These are phyloP conservation scores for Oriolus oriolus DNA, from an alignment of 2,113 vertebrate species.

Conservation along the genomic window DNA sequence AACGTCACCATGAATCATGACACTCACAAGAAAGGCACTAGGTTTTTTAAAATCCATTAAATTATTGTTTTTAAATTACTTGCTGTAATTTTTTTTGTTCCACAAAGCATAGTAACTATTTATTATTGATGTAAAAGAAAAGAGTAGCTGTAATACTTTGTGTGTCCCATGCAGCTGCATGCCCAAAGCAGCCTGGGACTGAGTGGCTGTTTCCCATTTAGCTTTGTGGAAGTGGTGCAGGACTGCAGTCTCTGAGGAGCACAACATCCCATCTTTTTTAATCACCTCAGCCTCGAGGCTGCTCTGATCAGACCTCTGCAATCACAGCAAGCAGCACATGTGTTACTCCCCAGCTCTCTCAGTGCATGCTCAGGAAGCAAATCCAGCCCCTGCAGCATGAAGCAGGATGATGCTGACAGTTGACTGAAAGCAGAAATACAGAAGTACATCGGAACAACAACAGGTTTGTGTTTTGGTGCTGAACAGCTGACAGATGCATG, in stretches of 20 bases:
- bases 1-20: not conserved
- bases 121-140: not conserved
- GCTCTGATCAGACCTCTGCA: not conserved
- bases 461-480: not conserved
- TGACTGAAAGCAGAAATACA: not conserved
- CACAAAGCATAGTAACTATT: not conserved
- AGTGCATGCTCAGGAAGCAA: not conserved
- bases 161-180: not conserved
- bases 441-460: not conserved
- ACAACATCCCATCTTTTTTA: not conserved
- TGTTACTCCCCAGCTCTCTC: not conserved
- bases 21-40: not conserved
- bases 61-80: not conserved
- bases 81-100: not conserved
- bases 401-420: not conserved
- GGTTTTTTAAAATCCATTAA: not conserved
- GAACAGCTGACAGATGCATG: not conserved
- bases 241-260: not conserved
- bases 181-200: not conserved
- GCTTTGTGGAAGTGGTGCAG: not conserved
- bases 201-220: not conserved
- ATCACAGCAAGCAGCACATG: not conserved
- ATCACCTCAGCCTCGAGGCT: not conserved
- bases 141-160: not conserved
- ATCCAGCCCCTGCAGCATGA: not conserved